Base-by-base conservation (phyloP, 2,113 vertebrate species). In the human (Homo sapiens) region DNA sequence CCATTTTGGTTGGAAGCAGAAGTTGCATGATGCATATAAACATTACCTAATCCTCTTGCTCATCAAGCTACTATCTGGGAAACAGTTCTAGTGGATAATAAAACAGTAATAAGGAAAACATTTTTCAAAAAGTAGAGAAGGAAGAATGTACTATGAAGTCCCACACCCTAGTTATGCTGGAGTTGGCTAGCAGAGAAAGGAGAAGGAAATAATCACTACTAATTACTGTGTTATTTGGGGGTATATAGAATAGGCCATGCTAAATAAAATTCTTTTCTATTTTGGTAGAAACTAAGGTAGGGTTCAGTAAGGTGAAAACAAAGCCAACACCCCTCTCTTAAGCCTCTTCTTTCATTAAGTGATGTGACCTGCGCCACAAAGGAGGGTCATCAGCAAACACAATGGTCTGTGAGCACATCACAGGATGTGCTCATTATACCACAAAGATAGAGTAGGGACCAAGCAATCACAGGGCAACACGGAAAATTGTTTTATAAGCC, bases 401-500 rank as follows among this genome's bases (percentile, higher is more conserved):
- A 94, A 66, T 32, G 45, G 89, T 80, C 75, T 90, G 48, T 86
- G 95, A 97, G 94, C 84, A 79, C 66, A 88, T 96, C 90, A 8
- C 78, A 90, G 88, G 88, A 89, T 93, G 85, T 85, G 55, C 92
- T 98, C 97, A 97, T 98, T 98, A 97, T 50, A 97, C 88, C 90
- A 92, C 92, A 96, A 97, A 97, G 95, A 97, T 68, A 97, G 96
- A 97, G 23, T 68, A 93, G 97, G 97, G 97, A 97, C 96, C 75
- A 86, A 93, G 89, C 95, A 97, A 52, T 25, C 97, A 94, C 72
- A 98, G 97, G 73, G 91, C 64, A 96, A 97, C 95, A 73, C 35
- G 0, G 55, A 45, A 88, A 97, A 98, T 97, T 98, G 79, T 97
- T 98, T 98, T 98, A 98, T 98, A 97, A 98, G 98, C 99, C 98